A percentile compares a stretch with the other conserved stretches of the same genome.
phyloP scores from a whole-genome alignment of 2,113 vertebrate species.

The Rynchops niger region DNA sequence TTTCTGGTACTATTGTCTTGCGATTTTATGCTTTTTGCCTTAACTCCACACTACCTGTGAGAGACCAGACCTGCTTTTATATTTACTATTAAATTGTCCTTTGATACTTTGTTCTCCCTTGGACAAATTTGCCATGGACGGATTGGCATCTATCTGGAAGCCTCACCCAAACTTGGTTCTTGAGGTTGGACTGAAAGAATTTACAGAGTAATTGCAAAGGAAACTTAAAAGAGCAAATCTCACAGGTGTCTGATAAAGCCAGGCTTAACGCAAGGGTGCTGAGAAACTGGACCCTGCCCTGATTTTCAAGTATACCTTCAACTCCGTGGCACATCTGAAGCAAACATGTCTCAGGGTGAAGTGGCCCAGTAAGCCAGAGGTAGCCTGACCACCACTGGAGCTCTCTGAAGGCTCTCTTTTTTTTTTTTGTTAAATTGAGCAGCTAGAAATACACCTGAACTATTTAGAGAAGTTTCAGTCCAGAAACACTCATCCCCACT shows the following conservation, averaged over 20 bases:
- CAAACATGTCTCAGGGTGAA: neutral
- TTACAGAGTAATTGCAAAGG: neutral
- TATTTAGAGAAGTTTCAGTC: neutral
- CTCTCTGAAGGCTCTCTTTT: neutral
- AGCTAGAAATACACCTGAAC: neutral
- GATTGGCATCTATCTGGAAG: neutral
- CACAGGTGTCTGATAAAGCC: neutral
- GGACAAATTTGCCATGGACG: neutral
- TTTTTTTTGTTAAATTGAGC: neutral
- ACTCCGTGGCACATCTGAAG: neutral
- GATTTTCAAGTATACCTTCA: neutral
- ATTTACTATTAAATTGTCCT: neutral
- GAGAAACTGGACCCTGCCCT: neutral
- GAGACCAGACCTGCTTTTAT: neutral
- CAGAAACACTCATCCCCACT: neutral
- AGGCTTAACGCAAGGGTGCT: fast-evolving
- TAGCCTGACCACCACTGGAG: neutral
- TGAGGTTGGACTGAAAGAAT: neutral
- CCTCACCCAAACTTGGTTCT: neutral
- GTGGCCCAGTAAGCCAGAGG: neutral
- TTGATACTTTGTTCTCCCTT: neutral
- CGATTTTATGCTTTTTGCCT: neutral
- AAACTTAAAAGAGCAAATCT: neutral
- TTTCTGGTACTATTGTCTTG: neutral
- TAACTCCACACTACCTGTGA: neutral